phyloP scores from a whole-genome alignment of 2,888 invertebrate species.

The Drosophila seclusa region DNA sequence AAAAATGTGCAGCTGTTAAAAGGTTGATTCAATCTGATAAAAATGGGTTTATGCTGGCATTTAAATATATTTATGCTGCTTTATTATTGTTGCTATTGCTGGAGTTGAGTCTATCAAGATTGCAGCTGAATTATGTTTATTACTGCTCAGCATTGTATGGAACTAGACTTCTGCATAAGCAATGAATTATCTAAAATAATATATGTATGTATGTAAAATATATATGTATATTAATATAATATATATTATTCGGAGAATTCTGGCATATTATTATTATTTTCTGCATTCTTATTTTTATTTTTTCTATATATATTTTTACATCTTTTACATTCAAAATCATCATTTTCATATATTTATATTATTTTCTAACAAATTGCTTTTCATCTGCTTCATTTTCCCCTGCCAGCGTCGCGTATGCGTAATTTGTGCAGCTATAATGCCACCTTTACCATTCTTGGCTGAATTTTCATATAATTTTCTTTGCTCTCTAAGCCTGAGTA shows the following conservation, averaged over 20 bases:
- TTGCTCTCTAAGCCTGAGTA: constrained; percentile 13
- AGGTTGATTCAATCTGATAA: not conserved
- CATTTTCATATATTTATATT: not conserved
- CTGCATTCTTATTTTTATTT: not conserved
- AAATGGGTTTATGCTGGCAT: not conserved
- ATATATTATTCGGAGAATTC: not conserved
- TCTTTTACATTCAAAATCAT: not conserved
- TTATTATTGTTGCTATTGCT: not conserved
- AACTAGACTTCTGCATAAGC: not conserved
- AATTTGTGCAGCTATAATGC: constrained; percentile 24
- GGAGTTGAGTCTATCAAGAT: not conserved
- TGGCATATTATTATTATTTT: not conserved
- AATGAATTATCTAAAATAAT: not conserved
- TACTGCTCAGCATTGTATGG: not conserved
- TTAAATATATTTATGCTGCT: not conserved
- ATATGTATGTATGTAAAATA: too few species aligned
- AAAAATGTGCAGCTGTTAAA: not conserved
- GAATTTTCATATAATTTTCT: constrained; percentile 24
- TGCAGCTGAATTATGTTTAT: not conserved
- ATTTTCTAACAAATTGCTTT: not conserved
- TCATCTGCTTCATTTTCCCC: not conserved
- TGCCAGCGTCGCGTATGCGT: constrained; percentile 26
- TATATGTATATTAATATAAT: too few species aligned
- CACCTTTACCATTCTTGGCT: constrained; percentile 22
- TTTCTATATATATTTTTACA: too few species aligned